Evolutionary conservation across 2,888 invertebrate genomes (phyloP).

Genomic region (Hesperia comma): DNA sequence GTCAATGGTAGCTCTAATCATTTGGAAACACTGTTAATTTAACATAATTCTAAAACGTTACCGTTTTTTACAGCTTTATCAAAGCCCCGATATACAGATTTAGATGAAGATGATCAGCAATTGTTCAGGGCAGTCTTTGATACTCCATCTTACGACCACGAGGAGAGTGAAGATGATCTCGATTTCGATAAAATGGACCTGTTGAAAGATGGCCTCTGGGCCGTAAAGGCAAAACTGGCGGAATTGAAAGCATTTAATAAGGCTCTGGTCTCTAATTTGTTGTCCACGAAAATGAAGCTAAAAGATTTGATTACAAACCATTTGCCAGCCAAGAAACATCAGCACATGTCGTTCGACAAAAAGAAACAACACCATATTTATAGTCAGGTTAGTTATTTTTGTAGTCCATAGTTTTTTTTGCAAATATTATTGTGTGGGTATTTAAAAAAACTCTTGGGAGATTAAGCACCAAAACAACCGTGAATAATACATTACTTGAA

Average conservation of each 20-base stretch:
- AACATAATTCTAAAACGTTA: too few relatives aligned
- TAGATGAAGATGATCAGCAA: slow-evolving; percentile 72
- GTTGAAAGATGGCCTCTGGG: slow-evolving; percentile 73
- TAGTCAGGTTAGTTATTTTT: slow-evolving; percentile 55
- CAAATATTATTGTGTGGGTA: too few relatives aligned
- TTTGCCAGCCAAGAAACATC: slow-evolving; percentile 55
- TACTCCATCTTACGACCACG: slow-evolving; percentile 64
- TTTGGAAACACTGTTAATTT: too few relatives aligned
- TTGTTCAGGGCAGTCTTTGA: slow-evolving; percentile 73
- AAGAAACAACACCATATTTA: slow-evolving; percentile 59
- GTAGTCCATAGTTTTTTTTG: slow-evolving; percentile 5
- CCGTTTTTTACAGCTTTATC: slow-evolving; percentile 50
- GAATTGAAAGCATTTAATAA: slow-evolving; percentile 73
- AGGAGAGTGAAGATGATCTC: slow-evolving; percentile 59
- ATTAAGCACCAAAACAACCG: too few relatives aligned
- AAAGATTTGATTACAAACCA: slow-evolving; percentile 65
- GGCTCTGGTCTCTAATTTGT: slow-evolving; percentile 68
- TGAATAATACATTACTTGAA: too few relatives aligned
- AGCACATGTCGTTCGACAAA: slow-evolving; percentile 56
- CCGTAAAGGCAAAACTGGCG: slow-evolving; percentile 69
- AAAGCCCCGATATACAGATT: slow-evolving; percentile 62
- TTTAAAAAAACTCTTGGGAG: too few relatives aligned
- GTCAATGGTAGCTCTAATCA: too few relatives aligned
- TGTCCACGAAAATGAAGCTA: slow-evolving; percentile 68
- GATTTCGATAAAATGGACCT: slow-evolving; percentile 67